Evolutionary conservation across 2,888 invertebrate genomes (phyloP).

Genomic region (Pristionchus japonicus): DNA sequence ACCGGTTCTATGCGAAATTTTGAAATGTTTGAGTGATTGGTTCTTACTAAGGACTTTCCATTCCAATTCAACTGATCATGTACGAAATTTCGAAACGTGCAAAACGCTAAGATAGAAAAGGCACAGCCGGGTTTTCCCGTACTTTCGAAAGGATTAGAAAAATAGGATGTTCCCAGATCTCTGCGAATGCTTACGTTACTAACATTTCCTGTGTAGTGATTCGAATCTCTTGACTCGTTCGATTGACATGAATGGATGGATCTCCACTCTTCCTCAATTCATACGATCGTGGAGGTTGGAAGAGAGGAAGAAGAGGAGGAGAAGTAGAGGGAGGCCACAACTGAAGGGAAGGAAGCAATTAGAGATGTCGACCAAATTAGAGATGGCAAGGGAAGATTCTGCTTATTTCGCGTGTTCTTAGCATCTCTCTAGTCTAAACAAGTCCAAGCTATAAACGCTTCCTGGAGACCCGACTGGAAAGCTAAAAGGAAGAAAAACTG

Average conservation of each 20-base stretch:
- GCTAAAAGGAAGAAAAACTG: neutral
- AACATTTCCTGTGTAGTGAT: neutral
- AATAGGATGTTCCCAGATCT: neutral
- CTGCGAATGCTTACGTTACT: too few species aligned
- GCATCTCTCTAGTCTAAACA: neutral
- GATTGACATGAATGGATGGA: conserved; percentile 14
- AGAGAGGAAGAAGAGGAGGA: neutral
- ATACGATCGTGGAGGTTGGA: neutral
- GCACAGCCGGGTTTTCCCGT: neutral
- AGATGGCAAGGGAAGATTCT: neutral
- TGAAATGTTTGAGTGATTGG: neutral
- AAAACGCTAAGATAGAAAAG: too few species aligned
- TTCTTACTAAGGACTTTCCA: neutral
- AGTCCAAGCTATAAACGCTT: neutral
- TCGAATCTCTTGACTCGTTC: neutral
- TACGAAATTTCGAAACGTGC: too few species aligned
- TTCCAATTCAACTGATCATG: too few species aligned
- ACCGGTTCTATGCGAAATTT: neutral
- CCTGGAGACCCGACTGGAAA: neutral
- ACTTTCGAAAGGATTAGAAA: neutral
- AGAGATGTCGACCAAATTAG: neutral
- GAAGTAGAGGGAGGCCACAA: neutral
- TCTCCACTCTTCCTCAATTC: neutral
- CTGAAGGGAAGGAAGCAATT: neutral
- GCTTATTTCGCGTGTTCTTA: neutral